phyloP scores from a whole-genome alignment of 30 jellyfish, hydroid and myxozoan genomes.

The Turritopsis dohrnii region DNA sequence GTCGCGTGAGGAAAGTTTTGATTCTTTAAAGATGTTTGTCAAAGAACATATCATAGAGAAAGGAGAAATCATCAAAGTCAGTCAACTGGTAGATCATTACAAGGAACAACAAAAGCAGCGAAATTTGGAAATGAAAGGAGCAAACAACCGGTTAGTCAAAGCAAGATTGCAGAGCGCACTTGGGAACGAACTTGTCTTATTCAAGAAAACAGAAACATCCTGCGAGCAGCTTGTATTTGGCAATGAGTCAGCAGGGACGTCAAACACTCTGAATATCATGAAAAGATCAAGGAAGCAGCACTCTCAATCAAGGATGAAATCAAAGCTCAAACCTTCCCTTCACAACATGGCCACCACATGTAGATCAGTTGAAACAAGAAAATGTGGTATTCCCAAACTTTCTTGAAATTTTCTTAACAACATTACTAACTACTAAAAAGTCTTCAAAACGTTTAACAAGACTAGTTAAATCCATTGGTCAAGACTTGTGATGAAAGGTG shows the following conservation, averaged over 20 bases:
- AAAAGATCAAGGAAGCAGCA: conserved; percentile 28
- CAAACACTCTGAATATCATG: neutral
- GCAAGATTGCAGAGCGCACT: conserved; percentile 15
- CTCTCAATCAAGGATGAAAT: conserved; percentile 28
- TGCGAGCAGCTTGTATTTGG: conserved; percentile 14
- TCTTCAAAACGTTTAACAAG: neutral
- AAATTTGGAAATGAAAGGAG: conserved; percentile 20
- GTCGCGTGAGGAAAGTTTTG: conserved; percentile 16
- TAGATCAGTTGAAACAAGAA: conserved; percentile 22
- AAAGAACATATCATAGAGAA: conserved; percentile 22
- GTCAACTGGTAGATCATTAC: neutral
- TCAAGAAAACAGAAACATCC: conserved; percentile 23
- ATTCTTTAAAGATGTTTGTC: neutral
- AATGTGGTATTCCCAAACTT: conserved; percentile 25
- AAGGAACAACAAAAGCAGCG: neutral
- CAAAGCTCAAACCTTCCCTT: neutral
- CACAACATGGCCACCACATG: conserved; percentile 39
- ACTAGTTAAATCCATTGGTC: conserved; percentile 28
- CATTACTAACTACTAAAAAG: conserved; percentile 15
- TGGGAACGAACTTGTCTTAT: conserved; percentile 15
- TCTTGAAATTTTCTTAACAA: conserved; percentile 1
- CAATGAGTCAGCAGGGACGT: neutral
- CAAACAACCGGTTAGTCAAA: conserved; percentile 16
- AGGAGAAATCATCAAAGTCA: conserved; percentile 20
- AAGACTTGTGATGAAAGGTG: too few relatives aligned